These are phyloP conservation scores for Drosophila barbarae DNA, from an alignment of 2,888 invertebrate species.

Conservation along the genomic window DNA sequence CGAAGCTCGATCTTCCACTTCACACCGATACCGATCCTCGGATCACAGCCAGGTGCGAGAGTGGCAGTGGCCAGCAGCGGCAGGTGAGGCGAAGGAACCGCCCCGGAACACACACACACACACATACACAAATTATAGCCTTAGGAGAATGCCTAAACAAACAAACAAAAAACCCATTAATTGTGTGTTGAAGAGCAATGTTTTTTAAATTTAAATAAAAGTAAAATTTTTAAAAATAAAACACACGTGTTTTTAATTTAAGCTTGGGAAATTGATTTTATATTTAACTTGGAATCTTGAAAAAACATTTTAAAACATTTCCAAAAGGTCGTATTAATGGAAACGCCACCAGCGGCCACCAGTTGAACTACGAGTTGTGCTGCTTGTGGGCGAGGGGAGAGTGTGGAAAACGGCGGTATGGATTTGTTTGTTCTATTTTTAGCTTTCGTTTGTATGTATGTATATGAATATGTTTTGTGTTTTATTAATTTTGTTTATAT, in stretches of 20 bases:
- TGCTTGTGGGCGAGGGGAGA: too few relatives aligned
- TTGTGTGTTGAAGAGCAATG: slow-evolving; percentile 49
- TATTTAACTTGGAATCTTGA: too few relatives aligned
- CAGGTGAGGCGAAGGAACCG: neutral
- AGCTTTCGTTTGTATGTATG: too few relatives aligned
- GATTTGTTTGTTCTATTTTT: too few relatives aligned
- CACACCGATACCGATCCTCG: neutral
- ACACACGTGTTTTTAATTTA: neutral
- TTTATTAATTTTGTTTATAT: too few relatives aligned
- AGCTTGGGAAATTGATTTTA: neutral
- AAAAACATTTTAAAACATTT: too few relatives aligned
- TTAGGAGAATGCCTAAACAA: slow-evolving; percentile 52
- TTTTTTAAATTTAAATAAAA: slow-evolving; percentile 46
- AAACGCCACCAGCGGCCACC: too few relatives aligned
- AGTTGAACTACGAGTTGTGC: too few relatives aligned
- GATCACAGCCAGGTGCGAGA: slow-evolving; percentile 1
- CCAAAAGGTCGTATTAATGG: too few relatives aligned
- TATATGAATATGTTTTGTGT: too few relatives aligned
- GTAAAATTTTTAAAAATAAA: slow-evolving; percentile 23
- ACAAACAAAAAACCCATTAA: slow-evolving; percentile 18
- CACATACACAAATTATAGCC: slow-evolving; percentile 52
- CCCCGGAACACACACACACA: slow-evolving; percentile 24
- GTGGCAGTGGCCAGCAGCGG: neutral
- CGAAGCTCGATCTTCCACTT: neutral
- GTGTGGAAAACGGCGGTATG: too few relatives aligned